Conservation (phyloP, 2,888 invertebrate genomes). For the Stenichneumon culpator region DNA sequence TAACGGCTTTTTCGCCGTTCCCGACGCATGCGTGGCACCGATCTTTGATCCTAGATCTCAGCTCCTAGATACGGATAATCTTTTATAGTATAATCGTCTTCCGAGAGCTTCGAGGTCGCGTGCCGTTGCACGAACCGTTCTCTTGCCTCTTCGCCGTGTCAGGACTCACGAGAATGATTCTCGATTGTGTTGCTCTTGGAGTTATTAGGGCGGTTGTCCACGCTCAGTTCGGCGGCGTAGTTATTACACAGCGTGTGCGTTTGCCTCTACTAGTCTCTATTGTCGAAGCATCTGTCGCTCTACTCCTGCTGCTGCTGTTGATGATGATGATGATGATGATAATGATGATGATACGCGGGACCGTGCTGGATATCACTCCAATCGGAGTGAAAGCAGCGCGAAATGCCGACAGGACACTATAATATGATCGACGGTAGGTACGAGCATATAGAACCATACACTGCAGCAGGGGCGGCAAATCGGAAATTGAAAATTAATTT, state of each 20-base stretch:
- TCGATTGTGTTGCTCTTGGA: constrained; percentile 64
- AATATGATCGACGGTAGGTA: constrained; percentile 26
- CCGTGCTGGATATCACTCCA: constrained; percentile 35
- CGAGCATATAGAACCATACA: constrained; percentile 5
- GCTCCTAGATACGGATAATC: constrained; percentile 40
- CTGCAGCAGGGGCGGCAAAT: constrained; percentile 73
- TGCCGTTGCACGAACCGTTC: constrained; percentile 61
- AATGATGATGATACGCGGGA: constrained; percentile 26
- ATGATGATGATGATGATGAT: background rate
- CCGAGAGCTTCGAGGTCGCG: constrained; percentile 63
- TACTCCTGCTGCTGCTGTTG: constrained; percentile 55
- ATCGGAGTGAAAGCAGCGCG: constrained; percentile 66
- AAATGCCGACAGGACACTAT: constrained; percentile 63
- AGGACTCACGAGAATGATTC: background rate
- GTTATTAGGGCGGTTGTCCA: constrained; percentile 67
- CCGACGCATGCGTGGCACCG: background rate
- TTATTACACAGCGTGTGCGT: constrained; percentile 62
- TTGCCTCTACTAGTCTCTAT: constrained; percentile 71
- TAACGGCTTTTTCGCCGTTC: background rate
- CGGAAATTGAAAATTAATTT: constrained; percentile 78
- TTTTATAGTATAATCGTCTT: constrained; percentile 33
- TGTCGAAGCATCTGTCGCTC: constrained; percentile 79
- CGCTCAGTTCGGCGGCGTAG: constrained; percentile 41
- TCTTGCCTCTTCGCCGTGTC: constrained; percentile 35
- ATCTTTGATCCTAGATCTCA: constrained; percentile 53